Base-by-base conservation (phyloP, 2,113 vertebrate genomes). In the Rostratula benghalensis region DNA sequence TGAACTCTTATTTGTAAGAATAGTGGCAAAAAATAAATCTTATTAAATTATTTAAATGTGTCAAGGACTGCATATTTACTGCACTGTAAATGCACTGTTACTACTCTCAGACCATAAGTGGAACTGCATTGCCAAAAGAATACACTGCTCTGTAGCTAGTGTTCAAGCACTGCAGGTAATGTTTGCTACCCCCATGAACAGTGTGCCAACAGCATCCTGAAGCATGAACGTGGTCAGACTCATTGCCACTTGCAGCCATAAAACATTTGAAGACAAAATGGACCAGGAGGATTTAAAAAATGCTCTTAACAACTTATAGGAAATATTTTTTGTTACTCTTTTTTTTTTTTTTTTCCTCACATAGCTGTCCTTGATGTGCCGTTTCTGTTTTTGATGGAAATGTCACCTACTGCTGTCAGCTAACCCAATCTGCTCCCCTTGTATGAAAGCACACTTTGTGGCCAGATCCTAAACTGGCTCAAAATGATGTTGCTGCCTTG, bases 401-500 rank as follows among this genome's bases (percentile, higher is more conserved):
- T 2, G 1, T 85, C 59, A 69, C 54, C 59, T 94, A 54, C 75
- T 70, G 76, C 82, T 94, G 63, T 69, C 88, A 95, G 54, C 33
- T 93, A 83, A 65, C 57, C 50, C 67, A 80, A 18, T 79, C 75
- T 85, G 28, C 63, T 73, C 2, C 0, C 31, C 61, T 83, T 83
- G 39, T 88, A 37, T 65, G 82, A 90, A 64, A 93, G 54, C n/a
- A 61, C 37, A 51, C 51, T 92, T 86, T 77, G 78, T 82, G 67
- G 22, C 51, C 64, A 51, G 46, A 83, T 70, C 73, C 93, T 77
- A 83, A 86, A 20, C 63, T 70, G 41, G 19, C 59, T 93, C 30
- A 69, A 85, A 93, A 90, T 89, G 54, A 27, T 80, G 59, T 45
- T 94, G 45, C 94, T 77, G 79, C 59, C 86, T 90, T 90, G 59